Evolutionary conservation across 2,113 vertebrate species (phyloP).

Genomic region (Hemiprocne comata): DNA sequence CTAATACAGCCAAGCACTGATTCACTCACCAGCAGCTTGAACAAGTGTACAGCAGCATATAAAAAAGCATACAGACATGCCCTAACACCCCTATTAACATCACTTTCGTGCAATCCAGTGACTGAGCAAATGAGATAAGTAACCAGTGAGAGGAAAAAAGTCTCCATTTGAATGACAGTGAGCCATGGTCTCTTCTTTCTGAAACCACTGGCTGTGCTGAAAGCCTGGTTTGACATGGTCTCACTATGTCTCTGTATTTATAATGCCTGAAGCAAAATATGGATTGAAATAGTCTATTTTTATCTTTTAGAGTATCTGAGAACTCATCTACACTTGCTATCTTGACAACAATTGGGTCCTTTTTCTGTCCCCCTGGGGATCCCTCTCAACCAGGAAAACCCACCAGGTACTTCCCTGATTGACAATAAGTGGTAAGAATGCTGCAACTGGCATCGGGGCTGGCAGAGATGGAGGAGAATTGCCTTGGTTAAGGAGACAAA

Average conservation of each 20-base stretch:
- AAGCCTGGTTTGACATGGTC: background rate
- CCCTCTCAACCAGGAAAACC: background rate
- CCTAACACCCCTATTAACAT: background rate
- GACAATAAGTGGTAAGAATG: background rate
- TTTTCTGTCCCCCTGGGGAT: background rate
- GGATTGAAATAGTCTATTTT: background rate
- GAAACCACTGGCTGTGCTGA: background rate
- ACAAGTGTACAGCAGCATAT: background rate
- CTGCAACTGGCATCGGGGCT: background rate
- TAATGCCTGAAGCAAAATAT: background rate
- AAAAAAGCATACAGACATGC: background rate
- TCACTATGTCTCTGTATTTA: background rate
- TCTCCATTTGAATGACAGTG: background rate
- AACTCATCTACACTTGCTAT: background rate
- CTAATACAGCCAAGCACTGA: constrained; percentile 33
- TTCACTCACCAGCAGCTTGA: constrained; percentile 8
- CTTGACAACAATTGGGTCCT: background rate
- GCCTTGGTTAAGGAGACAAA: background rate
- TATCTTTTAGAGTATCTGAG: background rate
- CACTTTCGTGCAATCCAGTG: background rate
- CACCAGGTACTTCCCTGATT: background rate
- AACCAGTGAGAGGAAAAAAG: background rate
- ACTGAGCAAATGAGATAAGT: background rate
- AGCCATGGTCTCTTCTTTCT: background rate
- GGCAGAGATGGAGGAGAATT: background rate